phyloP scores from a whole-genome alignment of 2,113 vertebrate genomes.

The Nycticryphes semicollaris region DNA sequence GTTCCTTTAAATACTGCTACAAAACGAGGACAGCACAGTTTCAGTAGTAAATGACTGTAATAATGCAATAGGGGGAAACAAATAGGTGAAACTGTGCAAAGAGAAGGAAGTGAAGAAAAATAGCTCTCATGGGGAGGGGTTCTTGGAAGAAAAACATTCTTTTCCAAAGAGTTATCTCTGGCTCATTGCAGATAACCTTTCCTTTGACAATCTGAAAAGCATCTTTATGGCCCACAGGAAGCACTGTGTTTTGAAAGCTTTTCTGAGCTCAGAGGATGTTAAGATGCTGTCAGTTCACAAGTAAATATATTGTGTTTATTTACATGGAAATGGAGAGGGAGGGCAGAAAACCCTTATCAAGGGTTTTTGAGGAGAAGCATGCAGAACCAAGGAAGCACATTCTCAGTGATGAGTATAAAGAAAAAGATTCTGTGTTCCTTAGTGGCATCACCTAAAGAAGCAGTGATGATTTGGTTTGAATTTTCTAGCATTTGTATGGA shows the following conservation, averaged over 20 bases:
- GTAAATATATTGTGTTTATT: background rate
- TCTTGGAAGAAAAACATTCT: background rate
- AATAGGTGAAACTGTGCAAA: background rate
- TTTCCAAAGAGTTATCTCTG: background rate
- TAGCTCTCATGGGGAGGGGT: background rate
- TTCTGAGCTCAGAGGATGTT: background rate
- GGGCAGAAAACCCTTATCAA: background rate
- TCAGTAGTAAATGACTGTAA: background rate
- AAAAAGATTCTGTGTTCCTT: background rate
- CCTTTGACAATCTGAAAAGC: background rate
- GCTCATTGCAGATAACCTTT: slow-evolving; percentile 6
- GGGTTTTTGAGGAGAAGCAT: background rate
- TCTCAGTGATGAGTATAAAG: background rate
- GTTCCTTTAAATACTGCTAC: background rate
- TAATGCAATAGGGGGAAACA: background rate
- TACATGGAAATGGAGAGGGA: background rate
- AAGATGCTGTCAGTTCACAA: background rate
- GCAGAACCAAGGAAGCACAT: background rate
- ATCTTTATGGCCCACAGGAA: background rate
- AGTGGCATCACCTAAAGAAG: background rate
- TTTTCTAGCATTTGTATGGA: background rate
- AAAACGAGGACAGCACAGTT: background rate
- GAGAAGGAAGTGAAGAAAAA: background rate
- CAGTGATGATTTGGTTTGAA: background rate
- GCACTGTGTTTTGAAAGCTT: background rate